Base-by-base conservation (phyloP, 2,113 vertebrate genomes). In the Apodemus speciosus region DNA sequence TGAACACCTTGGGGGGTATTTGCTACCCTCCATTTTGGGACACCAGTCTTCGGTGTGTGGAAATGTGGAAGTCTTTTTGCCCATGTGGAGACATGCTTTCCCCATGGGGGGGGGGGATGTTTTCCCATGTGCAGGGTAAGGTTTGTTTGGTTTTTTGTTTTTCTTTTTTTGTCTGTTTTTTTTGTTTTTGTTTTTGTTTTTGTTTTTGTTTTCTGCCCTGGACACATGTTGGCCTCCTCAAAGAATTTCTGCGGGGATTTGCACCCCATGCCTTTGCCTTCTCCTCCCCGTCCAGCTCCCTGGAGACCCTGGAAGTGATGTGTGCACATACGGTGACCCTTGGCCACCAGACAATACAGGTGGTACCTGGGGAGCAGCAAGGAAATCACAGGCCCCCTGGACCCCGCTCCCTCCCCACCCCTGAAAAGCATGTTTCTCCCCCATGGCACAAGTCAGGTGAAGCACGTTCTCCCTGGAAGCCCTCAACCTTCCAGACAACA, bases 81-180 rank as follows among this genome's bases (percentile, higher is more conserved):
- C 93, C 94, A 90, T 25, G 18, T 73, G 88, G 83, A 95, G 95
- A 95, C 60, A 85, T 95, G 51, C 9, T 51, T 51, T 51, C 13
- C 13, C 13, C 13, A 11, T 49, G 6, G 49, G 49, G 49, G 49
- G 49, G 49, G 49, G 51, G 51, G 9, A 11, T 51, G 90, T 97
- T 97, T 97, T 97, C 94, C 94, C 96, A 97, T 96, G 95, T 97
- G 96, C 96, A 96, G 97, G 96, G 96, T 96, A n/a, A n/a, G 43
- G 3, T 46, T 46, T 53, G 11, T 53, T 53, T 53, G 4, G 16
- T 56, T 56, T 16, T 56, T 56, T 18, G 53, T 56, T 56, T 56
- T 25, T 25, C 13, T 32, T 9, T 11, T 72, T 43, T 97, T 96
- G 5, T 46, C n/a, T n/a, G 53, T 56, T 56, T 56, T 56, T 25